Evolutionary conservation across 1,140 invertebrate genomes (phyloP).

Genomic region (Charaxes varanes): DNA sequence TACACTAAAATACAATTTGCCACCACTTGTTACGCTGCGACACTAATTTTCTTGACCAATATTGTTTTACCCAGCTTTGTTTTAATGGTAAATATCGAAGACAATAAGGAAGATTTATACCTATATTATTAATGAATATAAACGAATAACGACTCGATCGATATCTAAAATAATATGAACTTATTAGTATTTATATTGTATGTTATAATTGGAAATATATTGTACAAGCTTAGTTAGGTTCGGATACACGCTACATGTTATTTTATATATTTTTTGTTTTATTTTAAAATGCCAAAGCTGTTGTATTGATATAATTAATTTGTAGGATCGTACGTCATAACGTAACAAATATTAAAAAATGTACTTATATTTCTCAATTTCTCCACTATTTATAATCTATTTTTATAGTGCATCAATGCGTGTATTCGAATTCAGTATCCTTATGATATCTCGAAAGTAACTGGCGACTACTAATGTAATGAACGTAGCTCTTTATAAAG

Average conservation of each 20-base stretch:
- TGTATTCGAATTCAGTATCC: slow-evolving; percentile 18
- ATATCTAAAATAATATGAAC: slow-evolving; percentile 62
- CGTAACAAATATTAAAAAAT: slow-evolving; percentile 8
- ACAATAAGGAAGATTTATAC: slow-evolving; percentile 72
- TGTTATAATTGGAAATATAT: slow-evolving; percentile 27
- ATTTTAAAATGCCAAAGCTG: slow-evolving; percentile 12
- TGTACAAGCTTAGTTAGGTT: slow-evolving; percentile 28
- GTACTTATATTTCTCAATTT: slow-evolving; percentile 9
- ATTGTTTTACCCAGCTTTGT: slow-evolving; percentile 49
- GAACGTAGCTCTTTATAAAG: too few species aligned
- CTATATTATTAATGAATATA: slow-evolving; percentile 64
- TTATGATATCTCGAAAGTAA: too few species aligned
- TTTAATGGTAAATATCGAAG: slow-evolving; percentile 64
- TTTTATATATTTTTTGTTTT: slow-evolving; percentile 12
- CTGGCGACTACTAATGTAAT: too few species aligned
- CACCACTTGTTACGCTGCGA: slow-evolving; percentile 64
- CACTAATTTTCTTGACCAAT: slow-evolving; percentile 35
- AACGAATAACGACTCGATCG: slow-evolving; percentile 57
- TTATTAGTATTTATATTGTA: slow-evolving; percentile 30
- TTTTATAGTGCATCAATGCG: slow-evolving; percentile 9
- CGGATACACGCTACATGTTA: slow-evolving; percentile 26
- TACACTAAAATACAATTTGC: slow-evolving; percentile 41
- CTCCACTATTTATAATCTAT: slow-evolving; percentile 10
- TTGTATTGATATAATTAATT: slow-evolving; percentile 15
- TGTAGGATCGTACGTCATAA: slow-evolving; percentile 10